Base-by-base conservation (phyloP, 2,797 vertebrate genomes). In the Heterohyrax brucei region DNA sequence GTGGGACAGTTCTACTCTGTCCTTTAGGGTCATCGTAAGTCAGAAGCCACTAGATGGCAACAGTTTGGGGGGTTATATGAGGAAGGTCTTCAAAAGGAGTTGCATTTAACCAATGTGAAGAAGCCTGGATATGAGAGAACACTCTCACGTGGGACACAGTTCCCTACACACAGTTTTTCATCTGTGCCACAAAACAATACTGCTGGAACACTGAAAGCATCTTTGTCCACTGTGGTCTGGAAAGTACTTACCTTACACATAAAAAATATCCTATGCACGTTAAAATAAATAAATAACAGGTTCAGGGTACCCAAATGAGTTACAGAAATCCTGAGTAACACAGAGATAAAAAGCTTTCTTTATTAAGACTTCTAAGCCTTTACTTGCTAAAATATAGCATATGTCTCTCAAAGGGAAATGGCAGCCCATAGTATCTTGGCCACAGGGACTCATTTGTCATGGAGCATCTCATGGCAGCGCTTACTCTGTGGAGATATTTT, bases 401-500 rank as follows among this genome's bases (percentile, higher is more conserved):
- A 5, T 39, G 39, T 50, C 26, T 18, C 46, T 46, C 3, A 6
- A 2, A 19, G 75, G 46, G 24, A 21, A 56, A n/a, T 5, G 16
- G 16, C 46, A 12, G 75, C 0, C 0, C 13, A 0, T 22, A 39
- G 1, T 10, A 7, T 75, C 59, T 62, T 26, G 39, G 6, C 59
- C 50, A 28, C 33, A 1, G 5, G 19, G 59, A 10, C 16, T 8
- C 19, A 0, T 4, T 26, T 19, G 4, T 1, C 1, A 1, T 0
- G 8, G 28, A 22, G 4, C 2, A 0, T 33, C 72, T 56, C 30
- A 0, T 6, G n/a, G 9, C 12, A 19, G 26, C 16, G 2, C 5
- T 10, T 10, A 0, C 10, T 50, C 48, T 16, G 0, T 6, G 33
- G 10, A 1, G 24, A 16, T 10, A 2, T 18, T 30, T 22, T 0